Conservation (phyloP, 2,113 vertebrate species). For the Osmerus mordax region DNA sequence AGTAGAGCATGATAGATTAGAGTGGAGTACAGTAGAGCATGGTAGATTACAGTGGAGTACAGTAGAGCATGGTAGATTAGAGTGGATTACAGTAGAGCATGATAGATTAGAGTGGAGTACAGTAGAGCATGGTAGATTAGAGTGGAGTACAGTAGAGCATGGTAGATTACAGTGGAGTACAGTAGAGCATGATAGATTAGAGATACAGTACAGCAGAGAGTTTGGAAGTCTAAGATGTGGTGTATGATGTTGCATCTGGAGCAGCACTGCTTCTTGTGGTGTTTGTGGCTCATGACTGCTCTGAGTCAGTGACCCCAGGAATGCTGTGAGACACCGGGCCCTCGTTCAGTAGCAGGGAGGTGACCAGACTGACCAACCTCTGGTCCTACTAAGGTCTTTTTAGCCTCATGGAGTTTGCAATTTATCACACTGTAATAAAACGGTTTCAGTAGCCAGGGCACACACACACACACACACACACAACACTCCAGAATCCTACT, state of each 20-base stretch:
- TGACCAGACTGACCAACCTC: background rate
- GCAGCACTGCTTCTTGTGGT: background rate
- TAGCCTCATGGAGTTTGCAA: background rate
- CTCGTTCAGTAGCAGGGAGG: slow-evolving; percentile 1
- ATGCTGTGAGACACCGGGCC: background rate
- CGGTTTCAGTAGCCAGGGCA: background rate
- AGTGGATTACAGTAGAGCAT: no score
- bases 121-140: no score
- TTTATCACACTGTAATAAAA: background rate
- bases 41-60: no score
- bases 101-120: no score
- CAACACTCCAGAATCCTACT: background rate
- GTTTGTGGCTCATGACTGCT: slow-evolving; percentile 21
- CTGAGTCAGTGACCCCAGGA: background rate
- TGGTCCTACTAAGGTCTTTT: background rate
- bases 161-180: no score
- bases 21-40: no score
- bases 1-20: background rate
- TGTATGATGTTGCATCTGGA: no score
- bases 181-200: no score
- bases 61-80: no score
- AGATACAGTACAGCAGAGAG: no score
- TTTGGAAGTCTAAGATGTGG: no score
- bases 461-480: background rate
- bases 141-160: no score